Conservation (phyloP, 2,113 vertebrate genomes). For the Eonycteris spelaea region DNA sequence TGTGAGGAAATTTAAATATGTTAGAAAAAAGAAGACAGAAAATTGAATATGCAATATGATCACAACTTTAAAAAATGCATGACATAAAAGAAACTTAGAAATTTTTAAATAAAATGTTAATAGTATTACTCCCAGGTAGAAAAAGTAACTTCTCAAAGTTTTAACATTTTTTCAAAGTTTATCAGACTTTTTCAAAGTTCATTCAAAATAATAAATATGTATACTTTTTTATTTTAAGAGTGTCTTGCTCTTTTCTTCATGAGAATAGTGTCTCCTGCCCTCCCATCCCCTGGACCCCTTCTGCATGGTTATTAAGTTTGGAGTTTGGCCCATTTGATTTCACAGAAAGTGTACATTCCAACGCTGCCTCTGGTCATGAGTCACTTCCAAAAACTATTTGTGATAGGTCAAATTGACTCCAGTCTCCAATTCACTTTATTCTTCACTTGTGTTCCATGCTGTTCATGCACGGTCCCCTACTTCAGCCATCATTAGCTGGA, state of each 20-base stretch:
- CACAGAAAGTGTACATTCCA: background rate
- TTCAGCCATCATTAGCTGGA: background rate
- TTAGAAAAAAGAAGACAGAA: background rate
- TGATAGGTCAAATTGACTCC: background rate
- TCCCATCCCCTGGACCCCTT: accelerated
- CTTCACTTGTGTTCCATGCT: background rate
- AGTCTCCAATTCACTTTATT: background rate
- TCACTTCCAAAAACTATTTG: background rate
- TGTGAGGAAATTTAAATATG: background rate
- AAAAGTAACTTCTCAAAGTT: background rate
- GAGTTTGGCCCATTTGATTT: background rate
- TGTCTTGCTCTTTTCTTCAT: background rate
- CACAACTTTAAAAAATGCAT: background rate
- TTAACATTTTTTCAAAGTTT: background rate
- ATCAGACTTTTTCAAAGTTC: background rate
- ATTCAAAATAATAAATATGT: background rate
- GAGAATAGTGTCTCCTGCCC: too few relatives aligned
- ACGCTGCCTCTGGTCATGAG: background rate
- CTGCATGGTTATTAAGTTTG: background rate
- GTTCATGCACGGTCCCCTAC: background rate
- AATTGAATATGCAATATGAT: background rate
- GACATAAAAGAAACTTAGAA: background rate
- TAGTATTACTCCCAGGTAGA: background rate
- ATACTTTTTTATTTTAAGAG: background rate
- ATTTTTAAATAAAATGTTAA: background rate